Base-by-base conservation (phyloP, 1,140 invertebrate species). In the Patella vulgata region DNA sequence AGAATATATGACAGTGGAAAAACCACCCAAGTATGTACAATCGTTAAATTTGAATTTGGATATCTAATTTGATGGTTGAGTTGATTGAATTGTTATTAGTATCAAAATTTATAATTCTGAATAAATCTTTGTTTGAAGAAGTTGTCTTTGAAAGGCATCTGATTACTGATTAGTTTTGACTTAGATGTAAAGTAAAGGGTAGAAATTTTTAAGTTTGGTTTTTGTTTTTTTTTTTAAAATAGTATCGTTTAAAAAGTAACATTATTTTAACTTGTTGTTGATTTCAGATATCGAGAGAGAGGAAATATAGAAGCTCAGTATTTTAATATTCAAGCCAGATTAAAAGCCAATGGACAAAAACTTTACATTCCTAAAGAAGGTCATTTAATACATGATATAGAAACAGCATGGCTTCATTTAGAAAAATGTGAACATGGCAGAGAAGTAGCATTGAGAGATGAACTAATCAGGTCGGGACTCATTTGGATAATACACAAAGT, bases 241-340 rank as follows among this genome's bases (percentile, higher is more conserved):
- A n/a, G n/a, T n/a, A n/a, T n/a, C 33, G 5, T 14, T 36, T 36
- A 8, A 14, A 36, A 36, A 36, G 33, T 5, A 36, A 36, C 14
- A 36, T 36, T 36, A 36, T 5, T 5, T 36, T 36, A 14, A 36
- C 33, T 8, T 36, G 33, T 14, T 36, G 6, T 36, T 36, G 14
- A 36, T 36, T 36, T 14, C 33, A 93, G 91, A 81, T 99, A 98
- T 81, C 95, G 92, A 80, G 96, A 99, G 84, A 89, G 94, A 52
- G 97, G 94, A 60, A 96, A 98, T 86, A 94, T 99, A 68, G 97
- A 99, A 86, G 96, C 93, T 0, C 85, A 97, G 14, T 97, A 93
- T 75, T 99, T 99, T 80, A 92, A 95, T 78, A 97, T 99, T 73
- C 98, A 99, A 82, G 97, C 96, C 0, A 91, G 95, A 80, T 87